phyloP scores from a whole-genome alignment of 2,888 invertebrate genomes.

The Drosophila paramelanica region DNA sequence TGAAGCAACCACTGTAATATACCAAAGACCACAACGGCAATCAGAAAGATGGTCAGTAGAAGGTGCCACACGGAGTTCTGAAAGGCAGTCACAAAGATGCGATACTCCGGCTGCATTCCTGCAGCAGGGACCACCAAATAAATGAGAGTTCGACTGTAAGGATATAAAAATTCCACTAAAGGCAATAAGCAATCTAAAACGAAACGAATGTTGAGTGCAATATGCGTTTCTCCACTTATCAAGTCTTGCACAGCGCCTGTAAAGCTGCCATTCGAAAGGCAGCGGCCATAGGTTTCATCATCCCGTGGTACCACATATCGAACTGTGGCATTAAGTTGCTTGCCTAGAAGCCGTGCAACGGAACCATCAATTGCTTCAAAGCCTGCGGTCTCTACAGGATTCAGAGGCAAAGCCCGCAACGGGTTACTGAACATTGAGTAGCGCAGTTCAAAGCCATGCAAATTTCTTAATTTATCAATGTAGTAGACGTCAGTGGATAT shows the following conservation, averaged over 20 bases:
- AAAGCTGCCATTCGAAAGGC: conserved; percentile 63
- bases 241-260: conserved; percentile 74
- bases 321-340: conserved; percentile 74
- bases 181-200: conserved; percentile 57
- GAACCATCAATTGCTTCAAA: conserved; percentile 68
- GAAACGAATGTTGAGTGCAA: conserved; percentile 78
- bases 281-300: conserved; percentile 73
- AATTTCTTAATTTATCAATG: conserved; percentile 73
- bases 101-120: conserved; percentile 69
- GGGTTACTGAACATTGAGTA: conserved; percentile 78
- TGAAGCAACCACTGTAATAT: conserved; percentile 39
- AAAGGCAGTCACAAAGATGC: conserved; percentile 78
- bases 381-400: conserved; percentile 38
- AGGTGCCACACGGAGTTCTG: conserved; percentile 67
- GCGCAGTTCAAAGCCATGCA: conserved; percentile 66
- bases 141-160: conserved; percentile 66
- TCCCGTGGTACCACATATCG: conserved; percentile 71
- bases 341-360: conserved; percentile 59
- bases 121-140: conserved; percentile 81
- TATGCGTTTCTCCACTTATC: conserved; percentile 60
- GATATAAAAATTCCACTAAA: conserved; percentile 71
- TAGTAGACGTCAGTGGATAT: conserved; percentile 18
- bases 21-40: conserved; percentile 42
- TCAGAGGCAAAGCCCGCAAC: conserved; percentile 65
- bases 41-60: conserved; percentile 59